Evolutionary conservation across 2,797 vertebrate genomes (phyloP).

Genomic region (Clamator glandarius): DNA sequence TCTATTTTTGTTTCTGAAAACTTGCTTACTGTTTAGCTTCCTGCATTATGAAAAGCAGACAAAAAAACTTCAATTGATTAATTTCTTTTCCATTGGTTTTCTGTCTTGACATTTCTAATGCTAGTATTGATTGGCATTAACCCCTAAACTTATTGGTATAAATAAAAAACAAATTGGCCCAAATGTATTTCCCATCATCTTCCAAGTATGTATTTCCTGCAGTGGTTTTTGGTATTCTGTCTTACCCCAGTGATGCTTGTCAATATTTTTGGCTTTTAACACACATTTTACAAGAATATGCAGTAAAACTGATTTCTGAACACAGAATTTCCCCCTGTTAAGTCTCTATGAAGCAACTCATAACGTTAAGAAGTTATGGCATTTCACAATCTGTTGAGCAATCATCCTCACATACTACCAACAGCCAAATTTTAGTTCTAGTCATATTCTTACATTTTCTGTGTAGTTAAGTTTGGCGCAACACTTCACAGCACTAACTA

Average conservation of each 20-base stretch:
- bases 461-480: neutral
- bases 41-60: neutral
- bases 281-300: neutral
- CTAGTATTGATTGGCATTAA: neutral
- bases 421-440: neutral
- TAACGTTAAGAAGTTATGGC: neutral
- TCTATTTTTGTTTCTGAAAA: slow-evolving; percentile 40
- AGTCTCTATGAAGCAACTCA: neutral
- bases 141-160: neutral
- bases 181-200: neutral
- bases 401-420: neutral
- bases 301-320: neutral
- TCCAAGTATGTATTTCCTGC: neutral
- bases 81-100: slow-evolving; percentile 1
- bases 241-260: neutral
- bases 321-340: neutral
- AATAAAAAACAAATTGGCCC: neutral
- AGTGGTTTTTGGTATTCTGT: neutral
- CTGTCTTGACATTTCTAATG: neutral
- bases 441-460: neutral
- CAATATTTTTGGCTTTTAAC: slow-evolving; percentile 1
- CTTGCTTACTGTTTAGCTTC: neutral
- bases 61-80: neutral
- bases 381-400: slow-evolving; percentile 37
- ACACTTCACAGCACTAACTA: neutral